Percentiles rank a stretch among this genome's conserved stretches.
Evolutionary conservation across 2,113 vertebrate species (phyloP).

Genomic region (Elgaria multicarinata): DNA sequence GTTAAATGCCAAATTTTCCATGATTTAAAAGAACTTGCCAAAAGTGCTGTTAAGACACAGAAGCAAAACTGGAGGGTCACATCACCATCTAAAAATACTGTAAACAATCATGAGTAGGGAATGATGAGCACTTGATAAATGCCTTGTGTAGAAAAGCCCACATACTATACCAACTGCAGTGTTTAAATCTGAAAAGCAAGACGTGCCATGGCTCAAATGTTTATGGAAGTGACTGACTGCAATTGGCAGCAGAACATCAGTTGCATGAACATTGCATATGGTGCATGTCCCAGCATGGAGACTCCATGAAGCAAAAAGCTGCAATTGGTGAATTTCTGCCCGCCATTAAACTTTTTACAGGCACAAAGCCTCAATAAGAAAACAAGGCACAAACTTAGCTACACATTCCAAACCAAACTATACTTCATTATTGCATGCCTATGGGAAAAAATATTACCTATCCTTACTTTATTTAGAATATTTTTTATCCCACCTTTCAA

Average conservation of each 20-base stretch:
- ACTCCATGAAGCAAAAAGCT: neutral
- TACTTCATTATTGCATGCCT: neutral
- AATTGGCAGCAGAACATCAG: neutral
- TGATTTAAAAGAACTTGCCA: too few relatives aligned
- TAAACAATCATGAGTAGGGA: too few relatives aligned
- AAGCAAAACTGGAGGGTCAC: too few relatives aligned
- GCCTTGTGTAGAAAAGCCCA: too few relatives aligned
- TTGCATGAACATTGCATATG: too few relatives aligned
- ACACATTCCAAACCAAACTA: neutral
- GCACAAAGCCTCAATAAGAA: neutral
- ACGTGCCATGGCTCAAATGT: neutral
- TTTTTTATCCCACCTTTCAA: neutral
- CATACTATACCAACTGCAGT: too few relatives aligned
- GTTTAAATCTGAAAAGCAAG: neutral
- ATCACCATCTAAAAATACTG: too few relatives aligned
- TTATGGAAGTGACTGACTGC: neutral
- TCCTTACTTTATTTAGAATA: neutral
- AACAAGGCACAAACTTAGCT: neutral
- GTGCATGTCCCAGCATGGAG: neutral
- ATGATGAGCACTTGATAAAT: too few relatives aligned
- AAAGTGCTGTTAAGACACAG: too few relatives aligned
- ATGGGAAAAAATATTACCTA: neutral
- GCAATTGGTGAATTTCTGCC: neutral
- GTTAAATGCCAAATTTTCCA: too few relatives aligned
- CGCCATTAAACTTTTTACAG: neutral